Evolutionary conservation across 1,140 invertebrate species (phyloP).

Genomic region (Leptopilina boulardi): DNA sequence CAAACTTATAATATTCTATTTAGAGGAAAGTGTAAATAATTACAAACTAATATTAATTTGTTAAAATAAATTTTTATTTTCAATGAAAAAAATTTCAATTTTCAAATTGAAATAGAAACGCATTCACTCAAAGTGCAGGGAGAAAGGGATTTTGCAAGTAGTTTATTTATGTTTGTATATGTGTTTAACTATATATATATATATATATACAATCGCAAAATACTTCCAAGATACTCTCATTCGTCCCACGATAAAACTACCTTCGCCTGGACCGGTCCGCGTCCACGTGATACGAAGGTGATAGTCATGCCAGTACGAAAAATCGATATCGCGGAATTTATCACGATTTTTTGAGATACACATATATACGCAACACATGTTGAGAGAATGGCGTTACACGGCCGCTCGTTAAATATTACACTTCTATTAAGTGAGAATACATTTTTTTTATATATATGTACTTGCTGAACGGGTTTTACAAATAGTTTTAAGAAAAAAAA

Average conservation of each 20-base stretch:
- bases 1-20: no score
- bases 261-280: conserved; percentile 26
- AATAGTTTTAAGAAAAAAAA: background rate
- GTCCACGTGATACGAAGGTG: conserved; percentile 31
- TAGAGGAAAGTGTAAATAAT: background rate
- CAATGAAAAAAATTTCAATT: background rate
- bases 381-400: background rate
- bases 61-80: background rate
- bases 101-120: background rate
- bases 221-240: background rate
- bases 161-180: background rate
- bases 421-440: background rate
- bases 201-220: background rate
- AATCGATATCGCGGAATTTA: conserved; percentile 44
- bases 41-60: background rate
- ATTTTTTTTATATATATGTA: background rate
- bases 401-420: background rate
- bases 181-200: background rate
- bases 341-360: conserved; percentile 38
- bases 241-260: conserved; percentile 38
- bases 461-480: background rate
- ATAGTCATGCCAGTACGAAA: conserved; percentile 40
- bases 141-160: conserved; percentile 17
- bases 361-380: background rate
- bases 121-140: background rate